Conservation (phyloP, 2,888 invertebrate genomes). For the Drosophila macrothrix region DNA sequence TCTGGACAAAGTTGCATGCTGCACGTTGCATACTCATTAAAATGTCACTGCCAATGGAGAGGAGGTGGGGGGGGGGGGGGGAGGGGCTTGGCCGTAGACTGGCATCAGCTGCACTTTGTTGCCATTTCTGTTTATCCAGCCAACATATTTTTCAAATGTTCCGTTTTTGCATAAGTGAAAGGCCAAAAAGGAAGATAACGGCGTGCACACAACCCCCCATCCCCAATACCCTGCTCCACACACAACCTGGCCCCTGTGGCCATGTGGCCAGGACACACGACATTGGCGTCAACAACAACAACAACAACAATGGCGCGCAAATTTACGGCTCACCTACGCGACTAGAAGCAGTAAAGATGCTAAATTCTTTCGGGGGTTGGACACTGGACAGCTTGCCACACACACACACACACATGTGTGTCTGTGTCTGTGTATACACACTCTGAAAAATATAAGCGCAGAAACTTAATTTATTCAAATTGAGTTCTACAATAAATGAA, state of each 20-base stretch:
- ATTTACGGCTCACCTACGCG: constrained; percentile 81
- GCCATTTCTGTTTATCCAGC: constrained; percentile 77
- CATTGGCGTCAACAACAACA: constrained; percentile 78
- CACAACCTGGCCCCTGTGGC: background rate
- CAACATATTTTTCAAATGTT: constrained; percentile 81
- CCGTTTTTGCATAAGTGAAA: constrained; percentile 78
- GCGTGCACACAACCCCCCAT: background rate
- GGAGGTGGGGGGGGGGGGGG: constrained; percentile 31
- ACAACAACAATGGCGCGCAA: constrained; percentile 73
- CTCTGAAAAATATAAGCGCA: background rate
- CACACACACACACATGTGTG: constrained; percentile 18
- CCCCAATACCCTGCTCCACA: background rate
- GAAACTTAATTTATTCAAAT: background rate
- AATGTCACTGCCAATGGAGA: constrained; percentile 71
- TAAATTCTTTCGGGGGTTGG: constrained; percentile 21
- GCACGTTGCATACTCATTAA: constrained; percentile 81
- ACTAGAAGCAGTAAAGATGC: constrained; percentile 69
- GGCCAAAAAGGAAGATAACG: constrained; percentile 79
- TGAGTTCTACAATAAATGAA: background rate
- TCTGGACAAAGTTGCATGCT: constrained; percentile 62
- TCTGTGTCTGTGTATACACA: background rate
- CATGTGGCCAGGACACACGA: constrained; percentile 51
- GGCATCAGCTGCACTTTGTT: constrained; percentile 79
- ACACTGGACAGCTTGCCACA: constrained; percentile 25
- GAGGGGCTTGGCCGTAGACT: constrained; percentile 33